Evolutionary conservation across 2,888 invertebrate species (phyloP), one percentile per base, ranked within the genome.

Genomic region (Drosophila buzzatii): DNA sequence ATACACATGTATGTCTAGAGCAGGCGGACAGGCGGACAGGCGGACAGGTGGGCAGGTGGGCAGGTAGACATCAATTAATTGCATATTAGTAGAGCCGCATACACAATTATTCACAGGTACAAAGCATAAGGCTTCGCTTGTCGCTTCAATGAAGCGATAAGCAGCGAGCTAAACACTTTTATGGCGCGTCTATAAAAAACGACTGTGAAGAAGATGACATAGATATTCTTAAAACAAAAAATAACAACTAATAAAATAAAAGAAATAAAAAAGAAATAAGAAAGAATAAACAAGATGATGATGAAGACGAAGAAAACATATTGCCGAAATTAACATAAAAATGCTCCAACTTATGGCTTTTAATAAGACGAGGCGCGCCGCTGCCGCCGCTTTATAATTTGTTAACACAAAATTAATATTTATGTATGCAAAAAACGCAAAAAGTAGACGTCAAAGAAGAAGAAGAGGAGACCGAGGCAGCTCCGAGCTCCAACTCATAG

Each of bases 41-140:
- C 3, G 35, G 27, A 23, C 42, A 35, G 27, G 1, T 4, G 18
- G 27, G 31, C 42, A 45, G 47, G 12, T 31, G 35, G 66, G 55
- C 65, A 58, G 73, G 44, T 52, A 75, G 45, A 69, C 72, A 63
- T 68, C 79, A 85, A 85, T 85, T 82, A 85, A 85, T 82, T 85
- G 76, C 77, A 73, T 75, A 82, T 85, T 82, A 82, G 73, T 64
- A 58, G 59, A 42, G 37, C 37, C 37, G 14, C 37, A 16, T 16
- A 39, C 16, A 39, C 37, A 39, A 39, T 39, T 39, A 39, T 39
- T 39, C 16, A 6, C 62, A 59, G 76, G 35, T 37, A 41, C 41
- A 49, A 20, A 47, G 37, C 62, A 55, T 45, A 44, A 61, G 37
- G 67, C 47, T 53, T 41, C 16, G 35, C 35, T 55, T n/a, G 27